Conservation (phyloP, 2,888 invertebrate species). For the Seira ritae region DNA sequence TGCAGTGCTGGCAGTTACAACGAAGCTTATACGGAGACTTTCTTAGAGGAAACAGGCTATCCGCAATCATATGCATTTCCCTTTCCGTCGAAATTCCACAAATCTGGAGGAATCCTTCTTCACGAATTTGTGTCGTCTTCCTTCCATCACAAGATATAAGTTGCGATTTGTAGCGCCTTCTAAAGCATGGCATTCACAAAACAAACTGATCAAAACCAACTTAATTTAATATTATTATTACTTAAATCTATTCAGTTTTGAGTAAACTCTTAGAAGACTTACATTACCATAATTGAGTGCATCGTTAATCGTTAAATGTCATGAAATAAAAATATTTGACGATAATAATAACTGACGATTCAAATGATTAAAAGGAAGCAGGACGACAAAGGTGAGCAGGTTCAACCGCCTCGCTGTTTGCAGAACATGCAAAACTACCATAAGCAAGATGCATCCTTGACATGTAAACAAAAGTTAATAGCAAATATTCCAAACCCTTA, state of each 20-base stretch:
- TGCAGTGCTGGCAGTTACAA: constrained; percentile 62
- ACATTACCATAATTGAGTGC: constrained; percentile 53
- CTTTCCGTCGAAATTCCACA: constrained; percentile 55
- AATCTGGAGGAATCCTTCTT: constrained; percentile 62
- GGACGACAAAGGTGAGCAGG: too few relatives aligned
- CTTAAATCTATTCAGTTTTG: too few relatives aligned
- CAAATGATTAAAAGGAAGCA: too few relatives aligned
- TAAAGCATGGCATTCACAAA: too few relatives aligned
- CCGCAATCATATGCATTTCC: constrained; percentile 60
- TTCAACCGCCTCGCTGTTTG: too few relatives aligned
- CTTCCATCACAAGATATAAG: constrained; percentile 18
- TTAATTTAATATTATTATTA: too few relatives aligned
- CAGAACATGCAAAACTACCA: background rate
- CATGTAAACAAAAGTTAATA: too few relatives aligned
- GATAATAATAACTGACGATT: background rate
- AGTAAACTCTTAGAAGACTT: constrained; percentile 18
- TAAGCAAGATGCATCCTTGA: background rate
- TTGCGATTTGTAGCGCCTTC: constrained; percentile 55
- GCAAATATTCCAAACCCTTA: too few relatives aligned
- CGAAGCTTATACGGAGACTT: constrained; percentile 37
- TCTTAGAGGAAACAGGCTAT: constrained; percentile 34
- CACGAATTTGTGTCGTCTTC: constrained; percentile 9
- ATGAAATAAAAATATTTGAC: background rate
- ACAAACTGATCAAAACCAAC: too few relatives aligned
- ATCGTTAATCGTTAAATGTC: constrained; percentile 13